Evolutionary conservation across 2,797 vertebrate genomes (phyloP), one percentile per base, ranked within the genome.

Genomic region (Pseudopleuronectes americanus): DNA sequence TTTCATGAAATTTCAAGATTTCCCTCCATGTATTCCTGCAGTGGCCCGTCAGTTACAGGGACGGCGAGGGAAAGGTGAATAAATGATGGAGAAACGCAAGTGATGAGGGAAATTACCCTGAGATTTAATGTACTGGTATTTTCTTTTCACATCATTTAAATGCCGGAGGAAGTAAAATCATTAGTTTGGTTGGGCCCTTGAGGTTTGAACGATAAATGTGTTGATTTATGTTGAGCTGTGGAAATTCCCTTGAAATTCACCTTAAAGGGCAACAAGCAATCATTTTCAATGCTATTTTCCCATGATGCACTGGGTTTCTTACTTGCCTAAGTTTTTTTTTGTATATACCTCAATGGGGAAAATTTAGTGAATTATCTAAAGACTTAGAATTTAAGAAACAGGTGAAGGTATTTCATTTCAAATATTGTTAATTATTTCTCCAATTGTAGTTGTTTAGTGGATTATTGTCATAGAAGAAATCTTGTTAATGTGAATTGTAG

Each of bases 91-190:
- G 49, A 53, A 36, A 77, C 22, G 36, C 3, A 4, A 22, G 47
- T 77, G 71, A 87, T 77, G 79, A 68, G 64, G 71, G 74, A 84
- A 87, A 88, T 84, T 73, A 83, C 84, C 83, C 73, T 82, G 77
- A 85, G 89, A 87, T 64, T 81, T 82, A 83, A 84, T 84, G 73
- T 67, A 59, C 72, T 83, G 68, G 24, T 79, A 48, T 81, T 86
- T 80, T 86, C 70, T 84, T 75, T 85, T 64, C 57, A 79, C 83
- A 88, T 86, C 80, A 88, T 90, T 80, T 86, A 84, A 87, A 80
- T 86, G 71, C 77, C 71, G 71, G 62, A 85, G 76, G 76, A 74
- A 69, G 79, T 72, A 51, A 89, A 86, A 88, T 82, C 67, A 87
- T 87, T 86, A 85, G 75, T 86, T 84, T 88, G 86, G 84, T 87